phyloP scores from a whole-genome alignment of 2,888 invertebrate genomes.

The Pristionchus japonicus region DNA sequence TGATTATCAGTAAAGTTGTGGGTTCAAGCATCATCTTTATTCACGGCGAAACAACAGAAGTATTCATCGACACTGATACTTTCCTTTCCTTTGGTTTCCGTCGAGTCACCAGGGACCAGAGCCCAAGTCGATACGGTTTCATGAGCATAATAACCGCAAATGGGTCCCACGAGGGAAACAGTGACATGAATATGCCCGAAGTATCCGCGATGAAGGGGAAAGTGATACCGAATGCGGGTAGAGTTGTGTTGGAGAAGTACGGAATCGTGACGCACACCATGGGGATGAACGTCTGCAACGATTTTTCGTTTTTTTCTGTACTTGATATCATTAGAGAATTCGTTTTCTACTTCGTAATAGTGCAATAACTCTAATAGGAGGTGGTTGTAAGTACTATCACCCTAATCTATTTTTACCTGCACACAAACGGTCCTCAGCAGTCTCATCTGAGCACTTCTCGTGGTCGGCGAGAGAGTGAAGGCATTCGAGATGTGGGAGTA shows the following conservation, averaged over 20 bases:
- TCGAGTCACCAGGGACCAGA: not conserved
- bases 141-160: not conserved
- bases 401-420: not conserved
- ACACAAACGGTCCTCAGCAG: not conserved
- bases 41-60: not conserved
- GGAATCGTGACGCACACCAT: slow-evolving; percentile 2
- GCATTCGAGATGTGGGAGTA: not conserved
- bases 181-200: not conserved
- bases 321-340: not conserved
- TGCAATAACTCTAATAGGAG: no score
- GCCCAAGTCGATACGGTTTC: not conserved
- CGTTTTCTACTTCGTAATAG: not conserved
- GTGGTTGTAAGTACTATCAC: no score
- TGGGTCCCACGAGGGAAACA: slow-evolving; percentile 6
- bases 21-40: not conserved
- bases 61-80: not conserved
- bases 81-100: not conserved
- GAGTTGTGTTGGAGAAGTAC: slow-evolving; percentile 9
- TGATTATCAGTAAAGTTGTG: no score
- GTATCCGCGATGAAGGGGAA: not conserved
- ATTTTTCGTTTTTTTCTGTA: not conserved
- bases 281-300: not conserved
- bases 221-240: not conserved
- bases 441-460: not conserved
- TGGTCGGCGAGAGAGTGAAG: not conserved